Evolutionary conservation across 2,888 invertebrate species (phyloP).

Genomic region (Caenorhabditis macrosperma): DNA sequence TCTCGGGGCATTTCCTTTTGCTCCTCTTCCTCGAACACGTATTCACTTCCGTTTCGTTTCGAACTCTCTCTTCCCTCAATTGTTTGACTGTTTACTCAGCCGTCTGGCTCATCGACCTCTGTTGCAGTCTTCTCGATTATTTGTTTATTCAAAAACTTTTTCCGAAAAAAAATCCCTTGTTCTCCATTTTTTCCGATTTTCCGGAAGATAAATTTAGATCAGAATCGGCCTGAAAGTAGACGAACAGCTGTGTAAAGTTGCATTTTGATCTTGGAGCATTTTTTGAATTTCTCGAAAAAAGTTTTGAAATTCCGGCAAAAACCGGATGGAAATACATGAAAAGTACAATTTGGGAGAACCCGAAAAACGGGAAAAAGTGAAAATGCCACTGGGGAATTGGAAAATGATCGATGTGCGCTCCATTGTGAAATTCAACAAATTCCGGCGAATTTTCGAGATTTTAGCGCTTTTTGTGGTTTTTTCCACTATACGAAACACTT

Average conservation of each 20-base stretch:
- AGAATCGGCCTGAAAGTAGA: no score
- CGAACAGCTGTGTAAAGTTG: neutral
- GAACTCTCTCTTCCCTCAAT: no score
- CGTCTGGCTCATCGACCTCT: slow-evolving; percentile 22
- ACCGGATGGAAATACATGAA: neutral
- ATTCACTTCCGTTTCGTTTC: no score
- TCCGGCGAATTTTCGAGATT: neutral
- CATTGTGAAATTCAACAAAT: slow-evolving; percentile 7
- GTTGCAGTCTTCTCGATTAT: no score
- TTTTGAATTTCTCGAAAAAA: neutral
- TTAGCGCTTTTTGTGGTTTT: neutral
- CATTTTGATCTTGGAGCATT: no score
- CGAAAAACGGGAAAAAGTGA: neutral
- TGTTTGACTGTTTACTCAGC: slow-evolving; percentile 27
- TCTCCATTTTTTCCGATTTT: slow-evolving; percentile 6
- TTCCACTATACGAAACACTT: neutral
- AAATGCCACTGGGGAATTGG: slow-evolving; percentile 8
- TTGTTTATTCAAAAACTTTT: neutral
- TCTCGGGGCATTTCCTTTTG: no score
- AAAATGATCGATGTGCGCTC: slow-evolving; percentile 35
- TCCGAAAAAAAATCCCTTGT: slow-evolving; percentile 13
- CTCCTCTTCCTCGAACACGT: no score
- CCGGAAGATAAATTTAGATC: slow-evolving; percentile 8
- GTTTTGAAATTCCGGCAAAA: neutral
- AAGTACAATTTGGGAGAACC: neutral